Base-by-base conservation (phyloP, 2,888 invertebrate species). In the Tyria jacobaeae region DNA sequence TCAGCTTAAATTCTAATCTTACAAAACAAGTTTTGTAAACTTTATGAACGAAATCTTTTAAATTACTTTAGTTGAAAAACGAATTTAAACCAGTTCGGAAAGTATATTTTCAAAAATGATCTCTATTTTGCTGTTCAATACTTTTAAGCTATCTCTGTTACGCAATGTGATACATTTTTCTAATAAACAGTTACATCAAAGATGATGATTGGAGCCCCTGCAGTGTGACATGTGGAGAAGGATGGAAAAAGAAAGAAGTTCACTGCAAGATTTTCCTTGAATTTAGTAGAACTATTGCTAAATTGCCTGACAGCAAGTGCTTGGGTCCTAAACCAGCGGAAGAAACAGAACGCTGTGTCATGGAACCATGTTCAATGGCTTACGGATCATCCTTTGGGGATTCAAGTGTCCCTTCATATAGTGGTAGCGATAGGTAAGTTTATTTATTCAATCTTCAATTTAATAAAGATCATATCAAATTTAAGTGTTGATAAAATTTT, bases 251-350 rank as follows among this genome's bases (percentile, higher is more conserved):
- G 70, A 96, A 99, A 37, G 96, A 96, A 77, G 98, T 98, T n/a
- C 96, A 97, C 77, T 99, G 99, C 93, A 98, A 98, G 94, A 98
- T 99, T 79, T 98, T 97, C 90, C 94, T 99, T 67, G 98, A 98
- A 88, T 98, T 98, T 89, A 97, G 98, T 62, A 95, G 97, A 73
- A 98, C 98, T 0, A 96, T 98, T 57, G 98, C 97, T 6, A 97
- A 97, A 74, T 94, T 99, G 12, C 98, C 98, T 0, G 98, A 99
- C 83, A 95, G 95, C 57, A 96, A 98, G 82, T 99, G 99, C 84
- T 95, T 96, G 77, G 98, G 98, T 0, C 96, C 96, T 0, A 98
- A 97, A 82, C 98, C 99, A 0, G 87, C 95, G 0, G 97, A 97
- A 78, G 97, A 97, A 74, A 96, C 96, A 0, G 98, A 98, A 83